phyloP scores from a whole-genome alignment of 1,140 invertebrate genomes.

The Macrosteles quadrilineatus region DNA sequence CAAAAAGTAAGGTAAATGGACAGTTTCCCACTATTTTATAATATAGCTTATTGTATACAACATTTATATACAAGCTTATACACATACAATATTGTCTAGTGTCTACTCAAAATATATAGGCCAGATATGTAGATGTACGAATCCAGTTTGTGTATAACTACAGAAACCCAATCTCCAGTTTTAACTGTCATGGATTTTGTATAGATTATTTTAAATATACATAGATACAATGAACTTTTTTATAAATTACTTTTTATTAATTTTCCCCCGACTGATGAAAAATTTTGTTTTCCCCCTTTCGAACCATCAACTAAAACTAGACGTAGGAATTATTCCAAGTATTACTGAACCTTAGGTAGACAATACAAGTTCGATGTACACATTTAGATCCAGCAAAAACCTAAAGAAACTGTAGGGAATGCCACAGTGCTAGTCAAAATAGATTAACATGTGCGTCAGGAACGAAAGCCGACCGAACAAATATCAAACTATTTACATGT shows the following conservation, averaged over 20 bases:
- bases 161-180: too few relatives aligned
- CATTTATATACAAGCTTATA: conserved; percentile 30
- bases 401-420: not conserved
- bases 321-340: too few relatives aligned
- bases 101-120: conserved; percentile 26
- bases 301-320: too few relatives aligned
- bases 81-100: conserved; percentile 30
- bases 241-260: too few relatives aligned
- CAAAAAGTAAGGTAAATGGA: conserved; percentile 28
- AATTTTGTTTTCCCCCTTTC: too few relatives aligned
- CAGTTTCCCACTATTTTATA: conserved; percentile 18
- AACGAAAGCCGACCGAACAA: not conserved
- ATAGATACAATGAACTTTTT: too few relatives aligned
- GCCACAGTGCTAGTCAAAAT: conserved; percentile 4
- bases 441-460: not conserved
- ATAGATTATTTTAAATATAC: too few relatives aligned
- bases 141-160: not conserved
- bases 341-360: not conserved
- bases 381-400: not conserved
- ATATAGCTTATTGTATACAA: conserved; percentile 4
- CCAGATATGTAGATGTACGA: conserved; percentile 27
- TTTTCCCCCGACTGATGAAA: too few relatives aligned
- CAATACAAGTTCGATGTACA: not conserved
- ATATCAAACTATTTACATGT: not conserved
- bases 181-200: too few relatives aligned